Base-by-base conservation (phyloP, 2,113 vertebrate species). In the Motacilla alba region DNA sequence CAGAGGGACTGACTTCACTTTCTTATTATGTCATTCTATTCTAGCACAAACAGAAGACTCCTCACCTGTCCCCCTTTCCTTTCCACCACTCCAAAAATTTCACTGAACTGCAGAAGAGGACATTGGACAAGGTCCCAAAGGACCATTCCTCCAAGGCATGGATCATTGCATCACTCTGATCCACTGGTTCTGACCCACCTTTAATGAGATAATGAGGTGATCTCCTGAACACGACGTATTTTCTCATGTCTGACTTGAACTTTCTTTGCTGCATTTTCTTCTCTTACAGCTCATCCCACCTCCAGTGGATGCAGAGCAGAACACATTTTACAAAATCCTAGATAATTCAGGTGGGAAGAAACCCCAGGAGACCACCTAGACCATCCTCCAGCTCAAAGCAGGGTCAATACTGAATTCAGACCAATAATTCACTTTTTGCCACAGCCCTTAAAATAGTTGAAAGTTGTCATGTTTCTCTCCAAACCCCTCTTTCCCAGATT, bases 161-260 rank as follows among this genome's bases (percentile, higher is more conserved):
- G 75, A 49, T 15, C 17, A 82, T n/a, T 46, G 44, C 26, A 6
- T 21, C 63, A 4, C 27, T 80, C 37, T 37, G 52, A 21, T 47
- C 44, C 30, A 39, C 14, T 76, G 33, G 19, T 37, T 43, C 59
- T 64, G 31, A 64, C 11, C 15, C 39, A 70, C 12, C 9, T 88
- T 76, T 35, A 47, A 50, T 15, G n/a, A 84, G 20, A 50, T 15
- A 64, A 85, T 15, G 26, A 64, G 26, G n/a, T 12, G 39, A 58
- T 26, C 69, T 62, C 60, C 33, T 63, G 23, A 56, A 79, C 28
- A 68, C 3, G 2, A 10, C 0, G 0, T 2, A 1, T 37, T 84
- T 87, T 20, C 37, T 87, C 11, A 55, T 16, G 20, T 21, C 35
- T 72, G 47, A 52, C 8, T 62, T 78, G 24, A 89, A 43, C 17